Evolutionary conservation across 1,140 invertebrate species (phyloP).

Genomic region (Plectus sambesii): DNA sequence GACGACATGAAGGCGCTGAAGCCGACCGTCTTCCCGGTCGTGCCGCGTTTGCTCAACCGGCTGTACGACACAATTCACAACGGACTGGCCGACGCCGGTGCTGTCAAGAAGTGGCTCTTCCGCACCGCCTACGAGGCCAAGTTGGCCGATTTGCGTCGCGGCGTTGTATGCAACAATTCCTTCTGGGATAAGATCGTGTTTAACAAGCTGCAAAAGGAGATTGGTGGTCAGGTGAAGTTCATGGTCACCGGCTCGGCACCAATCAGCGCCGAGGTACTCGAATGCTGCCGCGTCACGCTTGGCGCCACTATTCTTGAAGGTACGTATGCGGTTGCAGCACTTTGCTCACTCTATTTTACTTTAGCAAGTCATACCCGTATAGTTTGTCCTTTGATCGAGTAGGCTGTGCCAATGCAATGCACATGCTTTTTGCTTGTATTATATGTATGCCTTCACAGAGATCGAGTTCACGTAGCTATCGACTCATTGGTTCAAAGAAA

Average conservation of each 20-base stretch:
- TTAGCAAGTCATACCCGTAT: constrained; percentile 38
- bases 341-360: constrained; percentile 8
- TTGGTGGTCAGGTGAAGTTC: constrained; percentile 6
- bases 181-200: constrained; percentile 31
- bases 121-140: constrained; percentile 22
- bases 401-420: too few species aligned
- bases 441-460: too few species aligned
- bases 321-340: too few species aligned
- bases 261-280: constrained; percentile 70
- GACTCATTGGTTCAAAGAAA: too few species aligned
- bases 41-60: constrained; percentile 79
- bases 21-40: constrained; percentile 83
- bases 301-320: constrained; percentile 62
- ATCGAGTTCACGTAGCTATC: too few species aligned
- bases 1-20: constrained; percentile 79
- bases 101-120: constrained; percentile 13
- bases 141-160: constrained; percentile 19
- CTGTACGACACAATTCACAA: constrained; percentile 65
- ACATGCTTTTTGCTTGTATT: too few species aligned
- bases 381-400: too few species aligned
- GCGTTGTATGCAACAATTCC: constrained; percentile 20
- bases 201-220: constrained; percentile 20
- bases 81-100: constrained; percentile 12
- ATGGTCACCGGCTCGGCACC: constrained; percentile 25
- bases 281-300: constrained; percentile 76